These are phyloP conservation scores for Uropetala carovei DNA, from an alignment of 2,888 invertebrate genomes.

Conservation along the genomic window DNA sequence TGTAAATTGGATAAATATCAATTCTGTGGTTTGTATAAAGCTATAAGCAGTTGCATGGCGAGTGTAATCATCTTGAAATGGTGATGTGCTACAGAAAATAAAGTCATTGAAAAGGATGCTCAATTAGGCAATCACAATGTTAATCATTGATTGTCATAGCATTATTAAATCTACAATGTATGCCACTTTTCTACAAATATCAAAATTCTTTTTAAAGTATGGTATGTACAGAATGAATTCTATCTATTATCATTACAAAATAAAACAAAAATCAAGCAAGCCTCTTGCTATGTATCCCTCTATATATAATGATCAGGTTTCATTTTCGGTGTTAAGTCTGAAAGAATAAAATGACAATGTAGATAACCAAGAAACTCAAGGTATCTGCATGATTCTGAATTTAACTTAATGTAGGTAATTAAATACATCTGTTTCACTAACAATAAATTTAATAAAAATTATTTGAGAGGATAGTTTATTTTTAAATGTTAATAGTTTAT, in stretches of 20 bases:
- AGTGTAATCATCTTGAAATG: not conserved
- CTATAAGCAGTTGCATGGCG: not conserved
- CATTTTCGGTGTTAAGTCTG: not conserved
- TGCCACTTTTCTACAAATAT: not conserved
- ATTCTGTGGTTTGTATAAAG: slow-evolving; percentile 41
- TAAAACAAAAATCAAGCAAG: not conserved
- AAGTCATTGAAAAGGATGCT: slow-evolving; percentile 33
- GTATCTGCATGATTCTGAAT: not conserved
- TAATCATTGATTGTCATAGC: not conserved
- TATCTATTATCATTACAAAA: not conserved
- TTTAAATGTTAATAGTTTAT: not conserved
- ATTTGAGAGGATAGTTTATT: not conserved
- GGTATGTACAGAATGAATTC: not conserved
- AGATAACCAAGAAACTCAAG: not conserved
- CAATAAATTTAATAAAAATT: not conserved
- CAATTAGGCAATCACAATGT: slow-evolving; percentile 2
- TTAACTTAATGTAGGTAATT: not conserved
- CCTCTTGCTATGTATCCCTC: not conserved
- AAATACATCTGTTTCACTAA: not conserved
- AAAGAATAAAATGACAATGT: not conserved
- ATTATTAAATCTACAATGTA: not conserved
- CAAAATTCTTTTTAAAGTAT: slow-evolving; percentile 9
- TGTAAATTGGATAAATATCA: not conserved
- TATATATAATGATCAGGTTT: not conserved
- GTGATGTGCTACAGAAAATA: slow-evolving; percentile 4